Evolutionary conservation across 1,140 invertebrate genomes (phyloP).

Genomic region (Drosophila ironensis): DNA sequence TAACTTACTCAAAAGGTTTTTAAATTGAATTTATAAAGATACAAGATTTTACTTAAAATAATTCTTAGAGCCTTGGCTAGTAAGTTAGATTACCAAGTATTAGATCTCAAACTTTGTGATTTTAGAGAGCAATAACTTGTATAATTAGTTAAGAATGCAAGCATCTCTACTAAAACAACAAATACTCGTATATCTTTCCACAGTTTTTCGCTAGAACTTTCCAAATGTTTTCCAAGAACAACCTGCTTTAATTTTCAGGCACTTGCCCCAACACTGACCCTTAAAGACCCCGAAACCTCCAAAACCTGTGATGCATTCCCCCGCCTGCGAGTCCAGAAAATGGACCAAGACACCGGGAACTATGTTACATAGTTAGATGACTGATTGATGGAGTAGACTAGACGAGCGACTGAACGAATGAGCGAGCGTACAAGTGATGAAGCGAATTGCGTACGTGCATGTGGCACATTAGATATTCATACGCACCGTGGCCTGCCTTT

Average conservation of each 20-base stretch:
- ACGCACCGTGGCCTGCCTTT: slow-evolving; percentile 25
- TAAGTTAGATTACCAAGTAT: too few species aligned
- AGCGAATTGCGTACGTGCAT: slow-evolving; percentile 43
- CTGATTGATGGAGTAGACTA: slow-evolving; percentile 74
- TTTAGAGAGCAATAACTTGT: too few species aligned
- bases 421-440: slow-evolving; percentile 41
- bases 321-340: not conserved
- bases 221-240: too few species aligned
- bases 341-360: slow-evolving; percentile 10
- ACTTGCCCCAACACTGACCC: not conserved
- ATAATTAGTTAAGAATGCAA: too few species aligned
- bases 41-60: not conserved
- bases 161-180: too few species aligned
- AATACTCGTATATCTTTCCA: too few species aligned
- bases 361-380: slow-evolving; percentile 73
- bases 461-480: slow-evolving; percentile 73
- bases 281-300: too few species aligned
- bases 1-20: not conserved
- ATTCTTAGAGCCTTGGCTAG: too few species aligned
- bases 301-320: not conserved
- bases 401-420: slow-evolving; percentile 41
- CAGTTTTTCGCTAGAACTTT: too few species aligned
- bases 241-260: too few species aligned
- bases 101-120: too few species aligned
- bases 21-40: too few species aligned